Conservation (phyloP, 2,113 vertebrate genomes). For the Nibea albiflora region DNA sequence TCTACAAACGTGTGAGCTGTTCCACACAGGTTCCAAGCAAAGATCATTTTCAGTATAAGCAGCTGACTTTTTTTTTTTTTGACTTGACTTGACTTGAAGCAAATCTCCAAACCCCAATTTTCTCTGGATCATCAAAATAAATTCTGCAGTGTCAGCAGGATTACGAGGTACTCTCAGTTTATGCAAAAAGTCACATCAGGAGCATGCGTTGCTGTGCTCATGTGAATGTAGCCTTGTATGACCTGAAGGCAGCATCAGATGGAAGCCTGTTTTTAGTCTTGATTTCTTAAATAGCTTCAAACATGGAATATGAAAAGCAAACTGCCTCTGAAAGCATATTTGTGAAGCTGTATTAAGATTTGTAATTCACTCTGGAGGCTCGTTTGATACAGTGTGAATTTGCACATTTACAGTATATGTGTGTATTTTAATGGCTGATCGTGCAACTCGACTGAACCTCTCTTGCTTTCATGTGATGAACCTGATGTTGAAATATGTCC, state of each 20-base stretch:
- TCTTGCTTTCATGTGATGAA: not conserved
- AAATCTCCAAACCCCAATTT: not conserved
- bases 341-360: not conserved
- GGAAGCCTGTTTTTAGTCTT: not conserved
- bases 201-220: not conserved
- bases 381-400: not conserved
- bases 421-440: not conserved
- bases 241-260: not conserved
- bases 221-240: not conserved
- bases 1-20: not conserved
- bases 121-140: constrained; percentile 18
- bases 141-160: not conserved
- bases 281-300: too few relatives aligned
- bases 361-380: not conserved
- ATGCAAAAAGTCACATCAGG: not conserved
- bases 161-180: not conserved
- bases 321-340: not conserved
- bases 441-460: not conserved
- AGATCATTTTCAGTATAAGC: not conserved
- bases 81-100: not conserved
- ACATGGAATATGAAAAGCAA: too few relatives aligned
- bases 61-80: not conserved
- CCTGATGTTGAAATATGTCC: not conserved
- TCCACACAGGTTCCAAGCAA: not conserved
- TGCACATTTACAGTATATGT: not conserved